A percentile compares a stretch with the other conserved stretches of the same genome.
Evolutionary conservation across 2,888 invertebrate genomes (phyloP).

Genomic region (Harpalus rubripes): DNA sequence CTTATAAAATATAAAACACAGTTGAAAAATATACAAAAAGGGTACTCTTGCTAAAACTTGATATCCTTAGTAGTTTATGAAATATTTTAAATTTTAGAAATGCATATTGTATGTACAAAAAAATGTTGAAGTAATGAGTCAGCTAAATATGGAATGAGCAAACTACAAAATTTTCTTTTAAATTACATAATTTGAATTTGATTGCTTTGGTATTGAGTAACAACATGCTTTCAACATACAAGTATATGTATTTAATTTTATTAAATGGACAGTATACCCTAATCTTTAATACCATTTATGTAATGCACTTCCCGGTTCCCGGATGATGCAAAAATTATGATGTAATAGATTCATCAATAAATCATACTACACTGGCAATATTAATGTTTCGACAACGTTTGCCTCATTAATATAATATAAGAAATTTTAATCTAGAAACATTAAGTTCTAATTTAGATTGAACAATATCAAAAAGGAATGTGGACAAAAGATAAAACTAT

Average conservation of each 20-base stretch:
- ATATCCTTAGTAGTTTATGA: too few species aligned
- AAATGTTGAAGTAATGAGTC: too few species aligned
- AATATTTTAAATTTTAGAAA: too few species aligned
- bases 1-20: too few species aligned
- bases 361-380: neutral
- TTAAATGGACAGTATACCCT: constrained; percentile 3
- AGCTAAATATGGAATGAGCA: too few species aligned
- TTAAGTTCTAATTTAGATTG: constrained; percentile 7
- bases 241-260: neutral
- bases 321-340: neutral
- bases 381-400: neutral
- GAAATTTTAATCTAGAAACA: constrained; percentile 17
- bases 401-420: neutral
- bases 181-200: too few species aligned
- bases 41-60: too few species aligned
- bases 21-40: too few species aligned
- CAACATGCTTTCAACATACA: neutral
- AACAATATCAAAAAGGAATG: constrained; percentile 12
- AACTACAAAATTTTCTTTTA: too few species aligned
- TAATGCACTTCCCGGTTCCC: neutral
- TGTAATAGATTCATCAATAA: constrained; percentile 21
- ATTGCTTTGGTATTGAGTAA: neutral
- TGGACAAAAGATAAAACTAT: constrained; percentile 16
- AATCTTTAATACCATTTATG: constrained; percentile 12
- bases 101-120: too few species aligned